phyloP scores from a whole-genome alignment of 2,113 vertebrate species.

The Strigops habroptila region DNA sequence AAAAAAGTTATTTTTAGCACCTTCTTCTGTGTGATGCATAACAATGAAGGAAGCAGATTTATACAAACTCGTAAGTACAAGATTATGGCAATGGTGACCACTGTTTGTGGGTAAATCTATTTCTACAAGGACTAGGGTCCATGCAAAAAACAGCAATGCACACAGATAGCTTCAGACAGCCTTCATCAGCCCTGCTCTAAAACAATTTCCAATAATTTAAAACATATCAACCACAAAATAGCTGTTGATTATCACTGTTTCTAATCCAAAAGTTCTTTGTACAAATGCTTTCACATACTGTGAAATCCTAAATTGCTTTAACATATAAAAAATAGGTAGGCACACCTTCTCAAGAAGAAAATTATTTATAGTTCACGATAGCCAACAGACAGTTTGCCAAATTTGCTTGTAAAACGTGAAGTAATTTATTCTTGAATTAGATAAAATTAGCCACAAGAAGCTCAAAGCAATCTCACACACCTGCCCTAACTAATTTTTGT shows the following conservation, averaged over 20 bases:
- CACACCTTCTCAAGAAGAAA: background rate
- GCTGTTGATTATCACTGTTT: background rate
- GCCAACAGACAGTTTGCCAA: background rate
- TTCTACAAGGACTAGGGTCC: background rate
- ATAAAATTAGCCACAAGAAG: background rate
- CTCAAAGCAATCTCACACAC: background rate
- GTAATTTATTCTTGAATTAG: background rate
- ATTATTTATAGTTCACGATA: background rate
- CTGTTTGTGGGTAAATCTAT: background rate
- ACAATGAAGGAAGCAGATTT: slow-evolving; percentile 43
- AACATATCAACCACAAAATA: background rate
- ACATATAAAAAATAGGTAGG: background rate
- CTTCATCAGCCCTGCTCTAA: background rate
- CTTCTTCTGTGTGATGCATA: slow-evolving; percentile 12
- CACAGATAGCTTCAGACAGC: background rate
- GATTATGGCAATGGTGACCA: slow-evolving; percentile 27
- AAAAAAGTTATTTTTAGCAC: slow-evolving; percentile 28
- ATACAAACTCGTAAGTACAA: slow-evolving; percentile 41
- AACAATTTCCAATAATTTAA: background rate
- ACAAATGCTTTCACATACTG: background rate
- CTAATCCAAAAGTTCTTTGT: background rate
- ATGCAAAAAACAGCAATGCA: background rate
- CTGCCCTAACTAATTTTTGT: background rate
- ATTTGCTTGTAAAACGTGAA: background rate
- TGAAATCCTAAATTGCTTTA: background rate